These are phyloP conservation scores for Bombus superbus DNA, from an alignment of 1,140 invertebrate species.

Conservation along the genomic window DNA sequence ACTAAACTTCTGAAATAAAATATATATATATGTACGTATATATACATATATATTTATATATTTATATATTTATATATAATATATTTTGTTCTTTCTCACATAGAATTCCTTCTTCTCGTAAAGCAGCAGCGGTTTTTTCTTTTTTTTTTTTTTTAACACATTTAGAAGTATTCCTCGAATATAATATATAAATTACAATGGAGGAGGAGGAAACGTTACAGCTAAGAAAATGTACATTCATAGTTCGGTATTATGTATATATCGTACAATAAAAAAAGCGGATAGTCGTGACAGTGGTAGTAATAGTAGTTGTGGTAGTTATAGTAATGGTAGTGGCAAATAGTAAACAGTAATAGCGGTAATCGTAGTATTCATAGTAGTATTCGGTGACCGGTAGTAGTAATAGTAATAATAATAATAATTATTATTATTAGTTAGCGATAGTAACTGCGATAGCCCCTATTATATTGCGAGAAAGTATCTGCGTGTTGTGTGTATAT, in stretches of 20 bases:
- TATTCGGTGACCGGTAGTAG: slow-evolving; percentile 45
- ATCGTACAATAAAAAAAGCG: slow-evolving; percentile 78
- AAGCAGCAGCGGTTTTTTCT: slow-evolving; percentile 69
- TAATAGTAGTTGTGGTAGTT: slow-evolving; percentile 51
- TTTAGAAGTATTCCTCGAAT: slow-evolving; percentile 74
- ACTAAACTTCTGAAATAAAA: slow-evolving; percentile 75
- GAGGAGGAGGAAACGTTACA: slow-evolving; percentile 60
- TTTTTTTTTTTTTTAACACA: slow-evolving; percentile 70
- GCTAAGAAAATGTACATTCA: slow-evolving; percentile 77
- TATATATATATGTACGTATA: slow-evolving; percentile 70
- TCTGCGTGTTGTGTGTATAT: slow-evolving; percentile 10
- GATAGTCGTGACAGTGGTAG: slow-evolving; percentile 60
- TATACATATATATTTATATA: slow-evolving; percentile 53
- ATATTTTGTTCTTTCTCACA: slow-evolving; percentile 61
- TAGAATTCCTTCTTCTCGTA: slow-evolving; percentile 65
- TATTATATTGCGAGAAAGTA: slow-evolving; percentile 46
- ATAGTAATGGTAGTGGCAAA: slow-evolving; percentile 55
- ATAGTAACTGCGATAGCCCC: slow-evolving; percentile 56
- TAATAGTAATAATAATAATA: slow-evolving; percentile 36
- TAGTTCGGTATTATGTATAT: slow-evolving; percentile 72
- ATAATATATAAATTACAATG: slow-evolving; percentile 72
- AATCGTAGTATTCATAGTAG: slow-evolving; percentile 45
- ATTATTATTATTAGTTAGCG: slow-evolving; percentile 51
- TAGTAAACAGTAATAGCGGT: slow-evolving; percentile 52
- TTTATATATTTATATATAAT: slow-evolving; percentile 54